Percentiles rank a stretch among this genome's conserved stretches.
phyloP scores from a whole-genome alignment of 2,113 vertebrate species.

The Brienomyrus brachyistius region DNA sequence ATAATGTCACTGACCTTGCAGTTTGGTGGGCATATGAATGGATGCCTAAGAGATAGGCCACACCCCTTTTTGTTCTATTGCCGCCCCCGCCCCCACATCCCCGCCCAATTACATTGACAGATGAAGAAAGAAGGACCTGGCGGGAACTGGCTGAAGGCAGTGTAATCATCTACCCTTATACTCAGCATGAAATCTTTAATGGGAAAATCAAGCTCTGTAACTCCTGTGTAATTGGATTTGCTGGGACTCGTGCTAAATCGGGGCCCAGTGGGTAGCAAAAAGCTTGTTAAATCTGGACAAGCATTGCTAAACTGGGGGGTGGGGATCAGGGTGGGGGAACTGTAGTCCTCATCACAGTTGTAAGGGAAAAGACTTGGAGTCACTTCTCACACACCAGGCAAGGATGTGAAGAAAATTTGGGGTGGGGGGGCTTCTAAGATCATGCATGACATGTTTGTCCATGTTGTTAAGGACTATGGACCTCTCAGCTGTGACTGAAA shows the following conservation, averaged over 20 bases:
- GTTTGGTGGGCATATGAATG: slow-evolving; percentile 1
- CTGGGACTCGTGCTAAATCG: slow-evolving; percentile 70
- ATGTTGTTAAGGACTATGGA: neutral
- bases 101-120: slow-evolving; percentile 22
- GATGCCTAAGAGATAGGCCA: slow-evolving; percentile 13
- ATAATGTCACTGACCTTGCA: slow-evolving; percentile 16
- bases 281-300: slow-evolving; percentile 78
- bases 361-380: slow-evolving; percentile 16
- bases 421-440: neutral
- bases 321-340: slow-evolving; percentile 25
- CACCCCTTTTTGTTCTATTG: neutral
- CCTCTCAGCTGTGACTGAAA: neutral
- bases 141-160: slow-evolving; percentile 53
- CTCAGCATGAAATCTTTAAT: slow-evolving; percentile 72
- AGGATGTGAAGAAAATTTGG: neutral
- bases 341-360: slow-evolving; percentile 33
- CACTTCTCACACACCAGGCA: neutral
- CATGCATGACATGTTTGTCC: neutral
- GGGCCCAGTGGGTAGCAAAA: slow-evolving; percentile 68
- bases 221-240: slow-evolving; percentile 77
- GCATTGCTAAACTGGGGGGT: slow-evolving; percentile 55
- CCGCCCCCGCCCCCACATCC: neutral
- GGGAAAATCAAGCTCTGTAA: slow-evolving; percentile 72
- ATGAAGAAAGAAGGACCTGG: slow-evolving; percentile 29
- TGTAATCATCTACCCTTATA: slow-evolving; percentile 68